phyloP scores from a whole-genome alignment of 2,113 vertebrate genomes.

The Pelusios castaneus region DNA sequence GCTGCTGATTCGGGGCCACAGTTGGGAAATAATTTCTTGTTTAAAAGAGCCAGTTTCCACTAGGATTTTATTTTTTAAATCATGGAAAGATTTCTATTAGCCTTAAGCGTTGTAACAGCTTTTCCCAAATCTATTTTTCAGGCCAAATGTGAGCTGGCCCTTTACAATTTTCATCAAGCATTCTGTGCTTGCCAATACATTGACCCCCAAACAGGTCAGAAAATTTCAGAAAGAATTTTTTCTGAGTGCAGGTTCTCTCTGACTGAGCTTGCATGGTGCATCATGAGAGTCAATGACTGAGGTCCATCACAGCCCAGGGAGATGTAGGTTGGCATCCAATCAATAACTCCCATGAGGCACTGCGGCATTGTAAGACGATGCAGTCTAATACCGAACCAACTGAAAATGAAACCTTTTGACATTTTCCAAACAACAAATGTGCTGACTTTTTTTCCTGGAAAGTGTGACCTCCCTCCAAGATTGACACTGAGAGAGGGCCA shows the following conservation, averaged over 20 bases:
- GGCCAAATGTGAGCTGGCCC: neutral
- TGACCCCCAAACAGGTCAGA: neutral
- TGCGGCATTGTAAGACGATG: neutral
- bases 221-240: neutral
- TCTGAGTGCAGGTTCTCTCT: neutral
- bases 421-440: neutral
- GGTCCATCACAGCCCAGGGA: neutral
- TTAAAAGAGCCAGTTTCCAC: neutral
- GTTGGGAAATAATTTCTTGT: neutral
- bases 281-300: neutral
- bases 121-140: neutral
- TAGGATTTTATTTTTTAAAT: neutral
- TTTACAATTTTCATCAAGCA: no score
- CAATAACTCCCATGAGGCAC: neutral
- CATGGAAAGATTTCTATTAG: neutral
- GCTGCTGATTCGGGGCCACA: accelerated
- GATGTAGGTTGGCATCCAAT: neutral
- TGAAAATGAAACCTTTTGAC: neutral
- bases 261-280: neutral
- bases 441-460: no score
- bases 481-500: no score
- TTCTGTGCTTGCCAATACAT: no score
- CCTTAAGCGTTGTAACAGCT: neutral
- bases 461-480: no score
- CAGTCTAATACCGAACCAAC: neutral